These are phyloP conservation scores for Stenurella melanura DNA, from an alignment of 2,888 invertebrate genomes.

Conservation along the genomic window DNA sequence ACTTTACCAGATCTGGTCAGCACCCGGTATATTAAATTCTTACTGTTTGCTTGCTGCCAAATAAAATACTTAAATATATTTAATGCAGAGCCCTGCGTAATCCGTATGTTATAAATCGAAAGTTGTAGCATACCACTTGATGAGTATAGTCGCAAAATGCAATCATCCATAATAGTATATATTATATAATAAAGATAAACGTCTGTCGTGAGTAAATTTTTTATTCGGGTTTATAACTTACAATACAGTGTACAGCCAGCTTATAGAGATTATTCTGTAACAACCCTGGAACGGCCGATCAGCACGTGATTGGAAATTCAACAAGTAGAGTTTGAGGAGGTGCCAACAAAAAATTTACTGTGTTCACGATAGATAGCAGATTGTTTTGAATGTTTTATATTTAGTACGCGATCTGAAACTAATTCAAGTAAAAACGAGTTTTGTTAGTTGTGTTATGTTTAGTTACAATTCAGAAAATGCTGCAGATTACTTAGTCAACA, in stretches of 20 bases:
- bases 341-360: slow-evolving; percentile 43
- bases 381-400: slow-evolving; percentile 14
- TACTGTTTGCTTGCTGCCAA: too few species aligned
- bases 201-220: slow-evolving; percentile 18
- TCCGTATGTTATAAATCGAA: too few species aligned
- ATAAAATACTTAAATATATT: too few species aligned
- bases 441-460: not conserved
- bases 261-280: not conserved
- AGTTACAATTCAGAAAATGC: too few species aligned
- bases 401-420: not conserved
- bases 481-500: too few species aligned
- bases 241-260: not conserved
- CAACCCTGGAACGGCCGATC: not conserved
- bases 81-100: too few species aligned
- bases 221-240: not conserved
- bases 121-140: too few species aligned
- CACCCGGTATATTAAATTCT: too few species aligned
- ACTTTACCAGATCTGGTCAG: too few species aligned
- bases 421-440: not conserved
- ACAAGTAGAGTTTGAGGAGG: slow-evolving; percentile 51
- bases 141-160: too few species aligned
- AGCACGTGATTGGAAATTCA: slow-evolving; percentile 53
- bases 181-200: slow-evolving; percentile 19
- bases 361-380: not conserved
- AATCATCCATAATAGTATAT: too few species aligned